Base-by-base conservation (phyloP, 92 coral and sea anemone genomes). In the Parazoanthus swiftii region DNA sequence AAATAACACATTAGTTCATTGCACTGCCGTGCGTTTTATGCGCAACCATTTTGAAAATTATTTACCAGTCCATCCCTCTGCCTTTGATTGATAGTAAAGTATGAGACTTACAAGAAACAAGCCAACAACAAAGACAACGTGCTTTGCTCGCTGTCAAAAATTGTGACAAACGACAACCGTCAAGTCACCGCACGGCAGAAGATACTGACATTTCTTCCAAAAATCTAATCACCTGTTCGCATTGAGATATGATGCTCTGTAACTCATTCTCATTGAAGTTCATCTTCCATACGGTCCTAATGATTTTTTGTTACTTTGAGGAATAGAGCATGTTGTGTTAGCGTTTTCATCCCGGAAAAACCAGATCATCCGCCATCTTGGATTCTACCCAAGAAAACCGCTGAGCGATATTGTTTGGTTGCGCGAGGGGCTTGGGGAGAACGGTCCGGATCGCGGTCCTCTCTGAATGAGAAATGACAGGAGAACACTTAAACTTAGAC, bases 251-350 rank as follows among this genome's bases (percentile, higher is more conserved):
- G 33, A 94, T 78, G 72, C 68, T 86, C 13, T 93, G 98, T 43
- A 93, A 87, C 58, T 94, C 95, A 39, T 94, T 93, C 74, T 91
- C 95, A 66, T 74, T 86, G 35, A 86, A 80, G 72, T 88, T 92
- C 98, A 94, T 94, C 37, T 46, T 88, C 44, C 86, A 74, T 36
- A 5, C 37, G 66, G 66, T 76, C 75, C 67, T 85, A 26, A 39
- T 36, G 36, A 37, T 50, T 26, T 43, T 51, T 26, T 66, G 33
- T 44, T 81, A 20, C 14, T 54, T 44, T 29, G 14, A 44, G 26
- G 33, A 65, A 46, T 33, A 11, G 16, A 20, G 23, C 86, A 88
- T 80, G 18, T 16, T 80, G 65, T 6, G 58, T 80, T 39, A 66
- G 37, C 43, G 59, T 37, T 88, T 37, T 37, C 26, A 6, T 58